phyloP scores from a whole-genome alignment of 2,888 invertebrate species.

The Meliscaeva auricollis region DNA sequence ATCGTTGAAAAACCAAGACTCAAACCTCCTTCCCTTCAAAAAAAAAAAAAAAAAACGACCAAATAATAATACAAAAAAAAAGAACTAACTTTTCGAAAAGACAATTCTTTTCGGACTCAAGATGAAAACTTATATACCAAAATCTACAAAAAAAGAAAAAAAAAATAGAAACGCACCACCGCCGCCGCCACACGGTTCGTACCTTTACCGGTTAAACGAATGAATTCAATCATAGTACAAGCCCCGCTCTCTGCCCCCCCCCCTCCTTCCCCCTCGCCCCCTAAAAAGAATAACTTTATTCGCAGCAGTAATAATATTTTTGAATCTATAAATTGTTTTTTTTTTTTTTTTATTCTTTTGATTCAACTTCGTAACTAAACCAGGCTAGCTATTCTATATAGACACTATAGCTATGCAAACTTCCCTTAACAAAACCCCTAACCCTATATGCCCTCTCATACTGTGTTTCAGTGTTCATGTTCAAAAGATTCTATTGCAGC shows the following conservation, averaged over 20 bases:
- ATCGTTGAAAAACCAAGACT: conserved; percentile 18
- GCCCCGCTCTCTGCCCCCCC: conserved; percentile 14
- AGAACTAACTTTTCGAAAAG: conserved; percentile 45
- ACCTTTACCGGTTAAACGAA: conserved; percentile 60
- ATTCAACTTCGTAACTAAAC: conserved; percentile 21
- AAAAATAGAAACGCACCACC: not conserved
- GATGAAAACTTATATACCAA: conserved; percentile 17
- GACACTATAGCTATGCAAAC: not conserved
- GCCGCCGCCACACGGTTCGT: no score
- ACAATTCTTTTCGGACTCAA: conserved; percentile 57
- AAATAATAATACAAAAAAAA: conserved; percentile 10
- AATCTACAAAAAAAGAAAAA: not conserved
- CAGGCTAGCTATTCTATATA: not conserved
- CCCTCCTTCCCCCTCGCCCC: not conserved
- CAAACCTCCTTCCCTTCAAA: not conserved
- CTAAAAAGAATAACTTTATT: conserved; percentile 62
- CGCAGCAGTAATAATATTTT: conserved; percentile 70
- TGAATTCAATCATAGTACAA: conserved; percentile 68
- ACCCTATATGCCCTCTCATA: conserved; percentile 15
- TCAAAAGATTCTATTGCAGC: conserved; percentile 64
- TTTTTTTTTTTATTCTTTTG: conserved; percentile 16
- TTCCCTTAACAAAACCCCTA: no score
- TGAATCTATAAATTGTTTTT: conserved; percentile 61
- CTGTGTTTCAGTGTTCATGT: conserved; percentile 32
- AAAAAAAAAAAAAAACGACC: no score